These are phyloP conservation scores for Empidonax alnorum DNA, from an alignment of 2,113 vertebrate species.

Conservation along the genomic window DNA sequence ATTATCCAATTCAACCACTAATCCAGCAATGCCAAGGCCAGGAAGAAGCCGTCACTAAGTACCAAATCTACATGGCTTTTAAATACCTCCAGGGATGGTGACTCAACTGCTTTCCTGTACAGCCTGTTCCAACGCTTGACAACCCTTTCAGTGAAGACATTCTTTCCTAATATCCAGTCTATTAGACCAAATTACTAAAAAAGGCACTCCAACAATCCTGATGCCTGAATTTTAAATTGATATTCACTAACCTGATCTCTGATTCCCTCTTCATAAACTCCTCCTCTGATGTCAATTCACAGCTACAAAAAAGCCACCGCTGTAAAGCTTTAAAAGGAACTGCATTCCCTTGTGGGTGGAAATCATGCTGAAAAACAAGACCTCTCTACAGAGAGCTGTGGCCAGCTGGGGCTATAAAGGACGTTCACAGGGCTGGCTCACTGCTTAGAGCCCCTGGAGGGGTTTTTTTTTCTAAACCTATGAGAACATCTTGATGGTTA, in stretches of 20 bases:
- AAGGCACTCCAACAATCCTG: neutral
- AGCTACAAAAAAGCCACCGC: accelerated
- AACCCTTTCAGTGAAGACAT: neutral
- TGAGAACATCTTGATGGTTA: neutral
- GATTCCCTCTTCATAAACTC: neutral
- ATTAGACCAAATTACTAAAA: neutral
- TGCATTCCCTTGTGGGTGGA: neutral
- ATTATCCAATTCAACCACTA: neutral
- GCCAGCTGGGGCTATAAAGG: neutral
- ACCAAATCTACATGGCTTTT: neutral
- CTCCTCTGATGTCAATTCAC: neutral
- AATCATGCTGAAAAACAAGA: neutral
- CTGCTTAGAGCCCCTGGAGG: neutral
- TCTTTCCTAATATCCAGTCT: neutral
- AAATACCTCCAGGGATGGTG: neutral
- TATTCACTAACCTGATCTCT: neutral
- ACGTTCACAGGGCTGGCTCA: neutral
- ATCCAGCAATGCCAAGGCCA: neutral
- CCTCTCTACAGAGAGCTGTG: neutral
- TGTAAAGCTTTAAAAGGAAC: neutral
- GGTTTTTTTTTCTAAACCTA: neutral
- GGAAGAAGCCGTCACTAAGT: neutral
- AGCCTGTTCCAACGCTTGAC: neutral
- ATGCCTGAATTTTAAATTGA: neutral
- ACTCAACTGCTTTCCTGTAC: neutral